phyloP scores from a whole-genome alignment of 2,888 invertebrate species.

The Leucania comma region DNA sequence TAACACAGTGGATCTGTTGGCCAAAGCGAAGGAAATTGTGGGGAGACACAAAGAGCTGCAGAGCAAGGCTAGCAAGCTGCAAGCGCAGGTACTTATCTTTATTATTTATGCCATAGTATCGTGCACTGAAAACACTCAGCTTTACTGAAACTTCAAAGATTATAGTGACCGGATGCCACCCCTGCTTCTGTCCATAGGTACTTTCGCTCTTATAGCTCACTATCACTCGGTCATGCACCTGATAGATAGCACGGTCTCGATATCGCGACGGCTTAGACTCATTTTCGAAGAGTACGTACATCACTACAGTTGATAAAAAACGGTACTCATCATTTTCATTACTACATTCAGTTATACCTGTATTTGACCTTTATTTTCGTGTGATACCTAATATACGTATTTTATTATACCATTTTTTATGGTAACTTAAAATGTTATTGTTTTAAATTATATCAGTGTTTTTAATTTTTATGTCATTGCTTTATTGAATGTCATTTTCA shows the following conservation, averaged over 20 bases:
- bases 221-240: slow-evolving; percentile 62
- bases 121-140: slow-evolving; percentile 59
- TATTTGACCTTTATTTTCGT: slow-evolving; percentile 46
- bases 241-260: slow-evolving; percentile 55
- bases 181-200: slow-evolving; percentile 61
- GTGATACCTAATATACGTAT: slow-evolving; percentile 47
- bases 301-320: slow-evolving; percentile 52
- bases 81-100: slow-evolving; percentile 92
- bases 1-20: slow-evolving; percentile 95
- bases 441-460: slow-evolving; percentile 41
- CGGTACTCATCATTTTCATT: slow-evolving; percentile 61
- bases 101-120: slow-evolving; percentile 48
- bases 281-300: slow-evolving; percentile 62
- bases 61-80: slow-evolving; percentile 96
- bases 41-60: slow-evolving; percentile 97
- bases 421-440: slow-evolving; percentile 16
- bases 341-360: slow-evolving; percentile 42
- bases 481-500: slow-evolving; percentile 41
- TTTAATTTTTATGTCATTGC: slow-evolving; percentile 33
- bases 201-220: slow-evolving; percentile 61
- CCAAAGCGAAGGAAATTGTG: slow-evolving; percentile 97
- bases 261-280: slow-evolving; percentile 55
- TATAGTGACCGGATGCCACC: slow-evolving; percentile 56
- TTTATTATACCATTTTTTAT: slow-evolving; percentile 38
- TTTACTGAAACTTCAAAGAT: slow-evolving; percentile 29